Conservation (phyloP, 1,140 invertebrate species). For the Drosophila sechellia region DNA sequence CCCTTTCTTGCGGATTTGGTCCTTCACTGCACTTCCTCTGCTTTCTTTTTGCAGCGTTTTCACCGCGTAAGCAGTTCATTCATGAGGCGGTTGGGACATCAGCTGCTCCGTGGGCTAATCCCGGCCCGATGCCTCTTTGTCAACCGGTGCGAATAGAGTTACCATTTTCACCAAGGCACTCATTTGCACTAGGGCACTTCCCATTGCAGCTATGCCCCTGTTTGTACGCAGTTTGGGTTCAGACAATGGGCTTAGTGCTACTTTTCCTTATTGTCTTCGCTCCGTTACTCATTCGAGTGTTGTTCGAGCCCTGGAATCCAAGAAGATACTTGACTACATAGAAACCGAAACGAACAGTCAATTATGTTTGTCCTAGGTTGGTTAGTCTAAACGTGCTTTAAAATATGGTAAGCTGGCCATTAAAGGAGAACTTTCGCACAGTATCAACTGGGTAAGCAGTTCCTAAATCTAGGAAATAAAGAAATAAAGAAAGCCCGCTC, state of each 20-base stretch:
- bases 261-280: conserved; percentile 75
- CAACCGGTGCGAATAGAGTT: conserved; percentile 46
- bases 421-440: too few species aligned
- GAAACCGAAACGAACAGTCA: conserved; percentile 38
- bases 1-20: conserved; percentile 42
- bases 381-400: not conserved
- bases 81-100: conserved; percentile 50
- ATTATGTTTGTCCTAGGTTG: conserved; percentile 39
- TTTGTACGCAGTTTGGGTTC: conserved; percentile 74
- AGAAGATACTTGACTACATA: not conserved
- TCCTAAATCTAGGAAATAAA: not conserved
- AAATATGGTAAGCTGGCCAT: too few species aligned
- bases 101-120: conserved; percentile 64
- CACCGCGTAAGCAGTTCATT: conserved; percentile 59
- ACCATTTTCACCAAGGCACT: conserved; percentile 17
- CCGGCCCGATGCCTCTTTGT: conserved; percentile 44
- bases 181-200: conserved; percentile 1
- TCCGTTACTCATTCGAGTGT: conserved; percentile 76
- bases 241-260: conserved; percentile 79
- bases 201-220: conserved; percentile 46
- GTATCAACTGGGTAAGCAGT: not conserved
- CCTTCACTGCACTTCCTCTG: conserved; percentile 33
- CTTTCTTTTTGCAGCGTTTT: conserved; percentile 45
- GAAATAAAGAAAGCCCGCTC: not conserved
- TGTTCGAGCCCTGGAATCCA: conserved; percentile 26